phyloP scores from a whole-genome alignment of 2,888 invertebrate genomes.

The Calephelis perditalis region DNA sequence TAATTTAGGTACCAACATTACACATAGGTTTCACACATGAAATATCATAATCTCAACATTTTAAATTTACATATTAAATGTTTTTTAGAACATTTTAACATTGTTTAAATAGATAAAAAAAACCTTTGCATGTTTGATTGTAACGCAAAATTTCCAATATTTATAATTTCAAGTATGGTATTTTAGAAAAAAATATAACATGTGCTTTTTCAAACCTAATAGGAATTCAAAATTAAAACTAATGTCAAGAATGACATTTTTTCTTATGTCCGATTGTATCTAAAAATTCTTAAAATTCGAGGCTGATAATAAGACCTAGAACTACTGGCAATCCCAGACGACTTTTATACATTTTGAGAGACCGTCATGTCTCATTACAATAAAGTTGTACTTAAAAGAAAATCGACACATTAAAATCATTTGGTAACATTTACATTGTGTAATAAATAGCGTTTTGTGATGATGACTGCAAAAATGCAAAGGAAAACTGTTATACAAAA shows the following conservation, averaged over 20 bases:
- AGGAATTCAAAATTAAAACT: no score
- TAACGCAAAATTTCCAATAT: no score
- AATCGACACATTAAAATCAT: constrained; percentile 47
- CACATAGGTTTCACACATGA: no score
- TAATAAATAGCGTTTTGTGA: constrained; percentile 18
- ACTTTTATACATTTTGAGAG: constrained; percentile 10
- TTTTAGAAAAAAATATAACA: no score
- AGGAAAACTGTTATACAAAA: constrained; percentile 26
- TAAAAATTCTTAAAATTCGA: not conserved
- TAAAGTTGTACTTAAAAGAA: constrained; percentile 60
- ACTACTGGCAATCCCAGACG: constrained; percentile 27
- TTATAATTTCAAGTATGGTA: no score
- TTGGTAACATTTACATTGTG: constrained; percentile 53
- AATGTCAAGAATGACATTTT: not conserved
- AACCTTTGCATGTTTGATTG: no score
- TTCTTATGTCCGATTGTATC: not conserved
- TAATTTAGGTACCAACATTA: not conserved
- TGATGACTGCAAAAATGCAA: constrained; percentile 25
- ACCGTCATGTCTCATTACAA: constrained; percentile 10
- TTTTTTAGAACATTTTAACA: no score
- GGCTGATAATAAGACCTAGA: not conserved
- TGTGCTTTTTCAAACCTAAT: no score
- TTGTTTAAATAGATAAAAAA: no score
- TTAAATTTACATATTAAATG: no score
- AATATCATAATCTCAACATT: no score